Conservation (phyloP, 2,888 invertebrate genomes). For the Calephelis perditalis region DNA sequence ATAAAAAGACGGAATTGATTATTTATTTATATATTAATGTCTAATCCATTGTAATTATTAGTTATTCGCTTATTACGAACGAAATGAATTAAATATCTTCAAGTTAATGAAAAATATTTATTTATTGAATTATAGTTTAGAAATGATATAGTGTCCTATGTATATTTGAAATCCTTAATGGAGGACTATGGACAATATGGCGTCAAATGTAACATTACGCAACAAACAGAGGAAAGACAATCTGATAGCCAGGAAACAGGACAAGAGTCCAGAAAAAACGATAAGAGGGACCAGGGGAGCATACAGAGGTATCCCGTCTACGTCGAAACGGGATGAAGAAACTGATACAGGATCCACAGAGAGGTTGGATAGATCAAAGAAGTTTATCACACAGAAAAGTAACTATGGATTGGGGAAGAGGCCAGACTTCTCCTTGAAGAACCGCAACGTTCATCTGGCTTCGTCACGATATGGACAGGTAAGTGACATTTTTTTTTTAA, state of each 20-base stretch:
- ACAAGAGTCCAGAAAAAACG: conserved; percentile 73
- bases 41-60: conserved; percentile 41
- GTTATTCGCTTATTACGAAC: conserved; percentile 32
- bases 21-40: conserved; percentile 52
- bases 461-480: conserved; percentile 74
- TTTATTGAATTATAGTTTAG: conserved; percentile 32
- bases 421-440: conserved; percentile 69
- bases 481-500: conserved; percentile 34
- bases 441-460: conserved; percentile 69
- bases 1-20: conserved; percentile 71
- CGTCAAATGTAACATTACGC: conserved; percentile 63
- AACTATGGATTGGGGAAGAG: conserved; percentile 67
- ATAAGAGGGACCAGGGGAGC: conserved; percentile 68
- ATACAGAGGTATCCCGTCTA: conserved; percentile 62
- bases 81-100: conserved; percentile 26
- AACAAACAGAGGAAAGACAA: conserved; percentile 72
- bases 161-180: conserved; percentile 41
- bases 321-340: conserved; percentile 64
- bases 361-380: conserved; percentile 72
- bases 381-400: conserved; percentile 67
- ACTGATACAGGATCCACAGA: conserved; percentile 63
- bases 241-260: conserved; percentile 70
- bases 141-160: conserved; percentile 29
- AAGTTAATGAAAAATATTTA: conserved; percentile 16
- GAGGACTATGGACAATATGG: conserved; percentile 70